Base-by-base conservation (phyloP, 1,140 invertebrate genomes). In the Chymomyza costata region DNA sequence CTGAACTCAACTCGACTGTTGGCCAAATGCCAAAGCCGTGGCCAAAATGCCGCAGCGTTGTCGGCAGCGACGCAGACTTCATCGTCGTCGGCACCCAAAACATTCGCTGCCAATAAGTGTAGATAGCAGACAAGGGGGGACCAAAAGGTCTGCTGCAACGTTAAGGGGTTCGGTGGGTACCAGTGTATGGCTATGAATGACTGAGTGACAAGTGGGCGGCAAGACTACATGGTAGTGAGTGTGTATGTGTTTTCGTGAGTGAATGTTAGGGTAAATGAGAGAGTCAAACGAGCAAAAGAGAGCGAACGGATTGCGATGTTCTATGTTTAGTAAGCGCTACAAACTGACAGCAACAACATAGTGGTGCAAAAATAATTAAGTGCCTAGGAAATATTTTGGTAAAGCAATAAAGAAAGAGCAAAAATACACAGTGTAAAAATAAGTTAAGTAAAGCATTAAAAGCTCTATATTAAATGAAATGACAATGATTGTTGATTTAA, bases 111-210 rank as follows among this genome's bases (percentile, higher is more conserved):
- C 66, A 71, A 76, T 76, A 66, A 65, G 65, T 66, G 43, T 57
- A 56, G 53, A 49, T 51, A 53, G 51, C 50, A 25, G 11, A 10
- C n/a, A 17, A 7, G 16, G 30, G 45, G 10, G 6, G 14, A 34
- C 15, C n/a, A n/a, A n/a, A n/a, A n/a, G n/a, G n/a, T n/a, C n/a
- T n/a, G n/a, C n/a, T n/a, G n/a, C n/a, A n/a, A n/a, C 18, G 6
- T 19, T 19, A 25, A 31, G 17, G 14, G 15, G 31, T 31, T 15
- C 13, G 16, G 34, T 34, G 51, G 32, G 25, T 35, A 47, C 38
- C 31, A 58, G 71, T 71, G 71, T 71, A 71, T 71, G 65, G 73
- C 66, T 54, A 78, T 78, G 71, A 78, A 78, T 78, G 71, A 78
- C 58, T 80, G 58, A 78, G 55, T 78, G 58, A 71, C 61, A 76